These are phyloP conservation scores for Nesometra sesokonis DNA, from an alignment of 35 echinoderm and acorn worm species.

Conservation along the genomic window DNA sequence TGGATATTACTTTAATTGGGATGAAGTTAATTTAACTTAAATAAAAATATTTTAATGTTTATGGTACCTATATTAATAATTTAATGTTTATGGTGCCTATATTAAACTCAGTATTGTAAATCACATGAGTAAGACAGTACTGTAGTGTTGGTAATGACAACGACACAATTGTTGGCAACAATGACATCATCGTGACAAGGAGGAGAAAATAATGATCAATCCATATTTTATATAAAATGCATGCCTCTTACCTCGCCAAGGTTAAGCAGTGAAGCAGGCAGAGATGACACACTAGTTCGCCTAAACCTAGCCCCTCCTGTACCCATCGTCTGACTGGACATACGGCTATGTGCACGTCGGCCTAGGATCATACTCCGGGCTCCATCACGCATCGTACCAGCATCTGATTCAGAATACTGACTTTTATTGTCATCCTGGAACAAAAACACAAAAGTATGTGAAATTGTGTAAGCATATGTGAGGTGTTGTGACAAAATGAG, in stretches of 20 bases:
- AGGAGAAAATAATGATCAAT: no score
- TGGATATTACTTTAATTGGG: no score
- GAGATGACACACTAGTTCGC: slow-evolving; percentile 78
- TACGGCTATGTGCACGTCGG: slow-evolving; percentile 65
- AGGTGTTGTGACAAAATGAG: no score
- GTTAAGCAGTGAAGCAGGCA: slow-evolving; percentile 86
- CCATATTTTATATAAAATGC: no score
- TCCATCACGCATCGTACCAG: neutral
- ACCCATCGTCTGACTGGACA: slow-evolving; percentile 81
- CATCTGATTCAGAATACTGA: slow-evolving; percentile 59
- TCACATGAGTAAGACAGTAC: neutral
- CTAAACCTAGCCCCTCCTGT: slow-evolving; percentile 41
- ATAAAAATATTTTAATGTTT: no score
- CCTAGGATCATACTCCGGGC: neutral
- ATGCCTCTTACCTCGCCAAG: slow-evolving; percentile 94
- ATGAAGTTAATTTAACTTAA: no score
- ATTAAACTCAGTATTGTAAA: neutral
- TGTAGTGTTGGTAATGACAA: neutral
- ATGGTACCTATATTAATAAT: no score
- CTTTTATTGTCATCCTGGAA: slow-evolving; percentile 82
- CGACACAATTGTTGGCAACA: neutral
- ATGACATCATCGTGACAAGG: no score
- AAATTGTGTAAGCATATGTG: no score
- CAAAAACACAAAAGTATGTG: no score
- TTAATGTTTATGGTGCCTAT: no score